A percentile compares a stretch with the other conserved stretches of the same genome.
These are phyloP conservation scores for Montipora sp. DNA, from an alignment of 64 coral and sea anemone species.

Conservation along the genomic window DNA sequence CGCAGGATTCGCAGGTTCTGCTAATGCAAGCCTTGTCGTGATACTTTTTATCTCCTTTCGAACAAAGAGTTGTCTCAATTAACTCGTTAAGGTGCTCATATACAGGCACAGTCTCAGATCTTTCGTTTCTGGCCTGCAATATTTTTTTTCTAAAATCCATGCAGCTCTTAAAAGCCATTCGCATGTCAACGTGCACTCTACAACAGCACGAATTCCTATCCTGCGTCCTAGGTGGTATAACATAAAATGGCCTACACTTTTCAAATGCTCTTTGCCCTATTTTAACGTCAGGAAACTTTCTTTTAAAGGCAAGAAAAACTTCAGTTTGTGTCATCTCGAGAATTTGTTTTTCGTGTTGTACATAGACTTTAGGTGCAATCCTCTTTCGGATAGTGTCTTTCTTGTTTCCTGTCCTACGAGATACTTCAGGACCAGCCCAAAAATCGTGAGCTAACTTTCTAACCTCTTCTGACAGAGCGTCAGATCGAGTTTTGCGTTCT, in stretches of 20 bases:
- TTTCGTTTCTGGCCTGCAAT: neutral
- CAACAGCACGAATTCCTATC: conserved; percentile 52
- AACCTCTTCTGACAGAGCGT: neutral
- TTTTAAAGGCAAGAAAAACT: conserved; percentile 35
- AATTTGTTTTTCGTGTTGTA: conserved; percentile 40
- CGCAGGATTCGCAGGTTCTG: no score
- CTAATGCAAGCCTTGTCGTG: no score
- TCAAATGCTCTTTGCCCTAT: conserved; percentile 54
- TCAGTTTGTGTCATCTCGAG: conserved; percentile 69
- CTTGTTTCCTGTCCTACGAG: conserved; percentile 43
- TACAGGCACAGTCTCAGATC: no score
- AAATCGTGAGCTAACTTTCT: neutral
- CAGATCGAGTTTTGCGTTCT: conserved; percentile 1
- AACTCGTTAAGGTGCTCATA: no score
- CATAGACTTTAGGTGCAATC: neutral
- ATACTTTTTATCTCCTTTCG: no score
- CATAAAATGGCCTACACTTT: conserved; percentile 41
- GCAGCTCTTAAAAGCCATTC: conserved; percentile 1
- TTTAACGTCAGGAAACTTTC: conserved; percentile 26
- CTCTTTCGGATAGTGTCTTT: neutral
- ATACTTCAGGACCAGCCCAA: neutral
- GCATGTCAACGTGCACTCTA: conserved; percentile 35
- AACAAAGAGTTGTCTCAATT: no score
- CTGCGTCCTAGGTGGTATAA: neutral
- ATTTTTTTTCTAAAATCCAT: conserved; percentile 9